Evolutionary conservation across 2,888 invertebrate genomes (phyloP).

Genomic region (Clivina fossor): DNA sequence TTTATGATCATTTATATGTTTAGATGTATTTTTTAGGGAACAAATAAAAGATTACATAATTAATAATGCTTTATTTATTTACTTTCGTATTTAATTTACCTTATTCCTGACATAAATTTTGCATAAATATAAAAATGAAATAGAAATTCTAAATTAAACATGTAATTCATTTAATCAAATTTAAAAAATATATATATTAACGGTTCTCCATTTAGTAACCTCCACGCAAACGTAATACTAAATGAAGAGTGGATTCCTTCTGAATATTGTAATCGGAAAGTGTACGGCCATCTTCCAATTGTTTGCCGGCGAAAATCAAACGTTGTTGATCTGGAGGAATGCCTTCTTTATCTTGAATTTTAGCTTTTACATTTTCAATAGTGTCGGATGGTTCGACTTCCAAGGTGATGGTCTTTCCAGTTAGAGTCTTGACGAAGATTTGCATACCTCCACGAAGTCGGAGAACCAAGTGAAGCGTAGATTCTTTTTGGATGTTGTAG

Average conservation of each 20-base stretch:
- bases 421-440: conserved; percentile 61
- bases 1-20: conserved; percentile 52
- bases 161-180: too few relatives aligned
- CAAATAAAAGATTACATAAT: not conserved
- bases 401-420: conserved; percentile 59
- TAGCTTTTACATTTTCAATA: conserved; percentile 64
- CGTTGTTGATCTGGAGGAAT: conserved; percentile 60
- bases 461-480: conserved; percentile 87
- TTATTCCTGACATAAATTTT: conserved; percentile 8
- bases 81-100: conserved; percentile 4
- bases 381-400: conserved; percentile 63
- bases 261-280: conserved; percentile 65
- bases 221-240: conserved; percentile 61
- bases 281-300: conserved; percentile 67
- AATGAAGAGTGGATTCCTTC: conserved; percentile 60
- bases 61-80: not conserved
- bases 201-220: too few relatives aligned
- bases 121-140: conserved; percentile 23
- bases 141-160: conserved; percentile 5
- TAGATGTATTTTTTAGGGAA: conserved; percentile 3
- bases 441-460: conserved; percentile 73
- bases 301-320: conserved; percentile 68
- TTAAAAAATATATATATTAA: too few relatives aligned
- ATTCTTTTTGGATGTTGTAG: conserved; percentile 91
- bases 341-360: conserved; percentile 56